Evolutionary conservation across 2,113 vertebrate species (phyloP), one percentile per base, ranked within the genome.

Genomic region (Murina feae): DNA sequence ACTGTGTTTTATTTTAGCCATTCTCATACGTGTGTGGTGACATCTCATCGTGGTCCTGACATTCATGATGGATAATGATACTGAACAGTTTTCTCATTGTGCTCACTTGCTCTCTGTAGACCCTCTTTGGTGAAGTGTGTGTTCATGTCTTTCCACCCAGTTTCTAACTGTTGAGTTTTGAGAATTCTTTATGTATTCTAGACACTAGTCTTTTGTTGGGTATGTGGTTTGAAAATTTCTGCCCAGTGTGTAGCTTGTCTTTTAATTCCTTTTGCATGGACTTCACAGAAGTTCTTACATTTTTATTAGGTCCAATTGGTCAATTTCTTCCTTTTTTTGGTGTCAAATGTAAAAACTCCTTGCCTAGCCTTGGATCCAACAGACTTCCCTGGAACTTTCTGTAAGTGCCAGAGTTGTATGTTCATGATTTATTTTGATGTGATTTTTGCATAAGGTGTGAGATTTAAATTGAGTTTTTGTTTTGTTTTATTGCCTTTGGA

Each of bases 81-180:
- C 9, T 9, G 63, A 60, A 51, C 35, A 23, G 44, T 18, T 86
- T 81, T 86, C 53, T 94, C 65, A 80, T 60, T 60, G 53, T 86
- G 9, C 80, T 58, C 20, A 30, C 35, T 35, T 80, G 53, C 6
- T 9, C 3, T 32, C 63, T 66, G n/a, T 44, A 6, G 42, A 30
- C 44, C 30, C 86, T 75, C 66, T 87, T 94, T 17, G 37, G 55
- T 18, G 12, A 83, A 85, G 30, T 85, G 42, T 94, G 51, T 71
- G 44, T 72, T 80, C 30, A 14, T 39, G 1, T 91, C 55, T 81
- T 74, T 94, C 86, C 58, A 37, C 37, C 23, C 47, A 55, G 20
- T 66, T 86, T 94, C 37, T 74, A 94, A 23, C 32, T 86, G 44
- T 74, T 74, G 47, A 65, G 47, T 91, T 86, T 86, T 94, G 30